phyloP scores from a whole-genome alignment of 2,888 invertebrate genomes.

The Ypsolopha sequella region DNA sequence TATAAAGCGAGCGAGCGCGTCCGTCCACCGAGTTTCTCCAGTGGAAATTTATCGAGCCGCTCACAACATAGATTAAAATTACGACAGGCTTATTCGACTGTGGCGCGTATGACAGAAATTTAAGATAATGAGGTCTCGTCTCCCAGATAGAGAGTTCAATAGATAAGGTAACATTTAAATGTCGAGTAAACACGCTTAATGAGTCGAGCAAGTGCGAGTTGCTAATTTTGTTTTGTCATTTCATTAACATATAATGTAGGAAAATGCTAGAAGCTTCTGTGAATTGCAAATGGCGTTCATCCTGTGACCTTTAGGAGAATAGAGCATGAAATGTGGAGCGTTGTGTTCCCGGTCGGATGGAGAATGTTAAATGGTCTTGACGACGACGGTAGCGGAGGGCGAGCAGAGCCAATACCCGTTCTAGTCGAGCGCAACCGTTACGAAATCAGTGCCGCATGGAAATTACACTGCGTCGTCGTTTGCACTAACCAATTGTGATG shows the following conservation, averaged over 20 bases:
- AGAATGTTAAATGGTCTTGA: constrained; percentile 37
- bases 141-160: constrained; percentile 54
- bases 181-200: constrained; percentile 47
- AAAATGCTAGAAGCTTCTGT: constrained; percentile 3
- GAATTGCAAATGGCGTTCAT: neutral
- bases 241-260: constrained; percentile 9
- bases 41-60: constrained; percentile 33
- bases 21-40: constrained; percentile 36
- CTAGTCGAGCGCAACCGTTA: constrained; percentile 67
- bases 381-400: constrained; percentile 19
- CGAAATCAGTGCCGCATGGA: constrained; percentile 66
- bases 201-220: constrained; percentile 9
- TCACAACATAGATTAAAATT: constrained; percentile 33
- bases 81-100: constrained; percentile 34
- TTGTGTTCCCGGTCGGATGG: constrained; percentile 14
- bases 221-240: constrained; percentile 1
- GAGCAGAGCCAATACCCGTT: constrained; percentile 59
- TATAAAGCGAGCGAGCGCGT: constrained; percentile 26
- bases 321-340: constrained; percentile 6
- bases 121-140: constrained; percentile 63
- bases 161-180: constrained; percentile 44
- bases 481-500: constrained; percentile 11
- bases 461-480: constrained; percentile 32
- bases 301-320: neutral
- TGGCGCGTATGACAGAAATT: constrained; percentile 21